Evolutionary conservation across 2,113 vertebrate genomes (phyloP).

Genomic region (Triplophysa siluroides): DNA sequence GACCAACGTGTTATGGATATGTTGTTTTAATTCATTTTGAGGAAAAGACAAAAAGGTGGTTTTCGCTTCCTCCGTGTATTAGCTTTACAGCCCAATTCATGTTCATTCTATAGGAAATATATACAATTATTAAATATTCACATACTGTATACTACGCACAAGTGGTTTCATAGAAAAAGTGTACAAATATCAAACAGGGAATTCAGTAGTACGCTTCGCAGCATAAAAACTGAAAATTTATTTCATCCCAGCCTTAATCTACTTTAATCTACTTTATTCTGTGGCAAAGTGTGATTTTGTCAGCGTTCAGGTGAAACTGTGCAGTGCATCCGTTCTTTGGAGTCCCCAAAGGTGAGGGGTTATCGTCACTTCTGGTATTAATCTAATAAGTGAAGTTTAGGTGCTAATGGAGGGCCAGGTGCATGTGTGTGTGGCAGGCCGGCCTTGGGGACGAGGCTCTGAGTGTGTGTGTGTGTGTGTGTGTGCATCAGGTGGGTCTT

Average conservation of each 20-base stretch:
- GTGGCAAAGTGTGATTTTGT: constrained; percentile 13
- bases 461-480: constrained; percentile 43
- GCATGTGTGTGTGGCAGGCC: constrained; percentile 48
- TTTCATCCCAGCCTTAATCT: background rate
- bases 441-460: constrained; percentile 46
- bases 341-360: constrained; percentile 33
- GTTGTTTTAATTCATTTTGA: too few species aligned
- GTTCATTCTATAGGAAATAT: too few species aligned
- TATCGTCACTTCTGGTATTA: constrained; percentile 56
- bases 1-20: too few species aligned
- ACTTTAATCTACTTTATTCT: background rate
- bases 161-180: background rate
- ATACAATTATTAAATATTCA: too few species aligned
- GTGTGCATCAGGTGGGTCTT: constrained; percentile 66
- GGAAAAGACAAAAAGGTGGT: too few species aligned
- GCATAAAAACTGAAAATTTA: background rate
- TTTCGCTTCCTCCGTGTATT: too few species aligned
- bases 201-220: background rate
- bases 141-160: background rate
- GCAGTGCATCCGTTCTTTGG: background rate
- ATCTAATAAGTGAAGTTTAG: constrained; percentile 57
- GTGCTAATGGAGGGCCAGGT: constrained; percentile 58
- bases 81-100: too few species aligned
- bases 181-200: constrained; percentile 5
- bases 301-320: background rate